Base-by-base conservation (phyloP, 2,113 vertebrate species). In the Rissa tridactyla region DNA sequence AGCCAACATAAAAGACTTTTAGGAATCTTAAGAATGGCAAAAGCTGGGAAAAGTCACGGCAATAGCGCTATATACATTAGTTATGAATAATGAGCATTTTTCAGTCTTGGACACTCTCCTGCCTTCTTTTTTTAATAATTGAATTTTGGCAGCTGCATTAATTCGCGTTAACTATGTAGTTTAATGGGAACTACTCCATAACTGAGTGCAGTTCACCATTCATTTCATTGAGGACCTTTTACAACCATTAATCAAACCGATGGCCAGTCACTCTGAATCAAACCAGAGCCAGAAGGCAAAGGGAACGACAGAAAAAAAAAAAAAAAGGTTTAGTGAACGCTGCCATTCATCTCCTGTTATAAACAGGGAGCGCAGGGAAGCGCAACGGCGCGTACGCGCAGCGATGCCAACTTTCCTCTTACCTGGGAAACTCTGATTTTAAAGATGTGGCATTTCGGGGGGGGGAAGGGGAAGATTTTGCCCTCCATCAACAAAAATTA, bases 351-450 rank as follows among this genome's bases (percentile, higher is more conserved):
- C 44, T 54, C 6, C 0, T 5, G 9, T 29, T 46, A 52, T 5
- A 64, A 58, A 69, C 2, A 47, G 26, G 36, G 55, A 2, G 14
- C 4, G 3, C 6, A 3, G n/a, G n/a, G n/a, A 42, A 49, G 8
- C 3, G 4, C 60, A 32, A 34, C 4, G 3, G 17, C 2, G 1
- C 3, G 22, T 4, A 19, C 36, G 17, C 20, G 2, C 34, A 6
- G 26, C 1, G 0, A 22, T 15, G 44, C 13, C 29, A 40, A 16
- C 14, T 46, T 52, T 20, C 42, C 77, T 52, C 16, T 12, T 30
- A 20, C 58, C 27, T n/a, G 20, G 2, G 12, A 15, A 62, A 38
- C 20, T 30, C 27, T 26, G 27, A 17, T 22, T 40, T 69, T 21
- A 29, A 51, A 38, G 42, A 29, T 4, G 12, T 8, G 38, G 32